phyloP scores from a whole-genome alignment of 23 tunicate species.

The Phallusia fumigata region DNA sequence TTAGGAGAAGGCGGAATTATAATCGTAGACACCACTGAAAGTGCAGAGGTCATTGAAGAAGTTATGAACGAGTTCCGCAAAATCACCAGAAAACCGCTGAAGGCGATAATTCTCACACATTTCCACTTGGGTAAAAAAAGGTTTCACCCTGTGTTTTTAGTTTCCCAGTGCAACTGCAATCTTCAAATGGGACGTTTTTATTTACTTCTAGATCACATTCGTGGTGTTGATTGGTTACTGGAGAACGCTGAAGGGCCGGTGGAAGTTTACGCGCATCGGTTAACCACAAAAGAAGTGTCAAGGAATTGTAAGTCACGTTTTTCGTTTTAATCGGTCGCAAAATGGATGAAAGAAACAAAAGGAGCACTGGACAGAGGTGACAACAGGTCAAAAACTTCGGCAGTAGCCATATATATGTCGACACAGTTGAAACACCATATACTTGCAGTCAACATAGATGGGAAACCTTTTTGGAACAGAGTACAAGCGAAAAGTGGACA shows the following conservation, averaged over 20 bases:
- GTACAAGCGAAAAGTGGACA: too few relatives aligned
- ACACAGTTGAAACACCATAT: too few relatives aligned
- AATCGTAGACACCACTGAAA: constrained; percentile 78
- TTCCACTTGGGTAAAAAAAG: constrained; percentile 63
- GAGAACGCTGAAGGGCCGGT: not conserved
- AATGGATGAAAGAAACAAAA: too few relatives aligned
- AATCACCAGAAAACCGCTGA: constrained; percentile 51
- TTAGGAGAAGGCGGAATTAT: constrained; percentile 70
- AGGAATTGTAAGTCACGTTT: not conserved
- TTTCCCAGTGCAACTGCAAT: too few relatives aligned
- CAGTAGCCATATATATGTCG: too few relatives aligned
- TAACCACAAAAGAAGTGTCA: not conserved
- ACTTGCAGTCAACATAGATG: too few relatives aligned
- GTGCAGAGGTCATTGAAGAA: constrained; percentile 14
- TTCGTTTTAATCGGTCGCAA: too few relatives aligned
- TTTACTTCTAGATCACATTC: not conserved
- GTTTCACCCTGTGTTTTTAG: too few relatives aligned
- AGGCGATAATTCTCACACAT: constrained; percentile 78
- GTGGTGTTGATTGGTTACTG: not conserved
- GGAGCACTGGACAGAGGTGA: not conserved
- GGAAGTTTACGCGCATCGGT: not conserved
- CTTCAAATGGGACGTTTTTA: not conserved
- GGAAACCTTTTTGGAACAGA: too few relatives aligned
- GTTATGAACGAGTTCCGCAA: constrained; percentile 47
- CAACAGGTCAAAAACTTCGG: too few relatives aligned